These are phyloP conservation scores for Notarius lentiginosus DNA, from an alignment of 2,113 vertebrate genomes.

Conservation along the genomic window DNA sequence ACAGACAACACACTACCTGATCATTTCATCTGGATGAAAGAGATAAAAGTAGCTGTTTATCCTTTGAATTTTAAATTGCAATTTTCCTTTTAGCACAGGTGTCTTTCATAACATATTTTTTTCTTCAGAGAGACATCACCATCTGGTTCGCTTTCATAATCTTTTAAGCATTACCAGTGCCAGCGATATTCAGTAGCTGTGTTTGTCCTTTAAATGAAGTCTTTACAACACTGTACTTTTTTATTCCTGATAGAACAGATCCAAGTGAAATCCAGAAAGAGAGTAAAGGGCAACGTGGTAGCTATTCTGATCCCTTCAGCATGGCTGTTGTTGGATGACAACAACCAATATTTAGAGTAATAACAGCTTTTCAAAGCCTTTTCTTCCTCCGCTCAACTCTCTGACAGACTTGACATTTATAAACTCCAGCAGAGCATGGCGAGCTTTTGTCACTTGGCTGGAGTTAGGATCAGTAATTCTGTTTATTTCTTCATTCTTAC, in stretches of 20 bases:
- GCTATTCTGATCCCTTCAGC: conserved; percentile 7
- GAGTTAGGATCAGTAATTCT: not conserved
- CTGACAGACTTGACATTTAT: conserved; percentile 27
- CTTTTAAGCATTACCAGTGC: not conserved
- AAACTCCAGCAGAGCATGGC: not conserved
- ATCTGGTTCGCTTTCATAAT: conserved; percentile 4
- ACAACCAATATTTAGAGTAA: conserved; percentile 35
- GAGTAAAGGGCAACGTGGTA: not conserved
- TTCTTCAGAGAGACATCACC: not conserved
- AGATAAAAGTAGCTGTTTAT: not conserved
- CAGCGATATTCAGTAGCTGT: not conserved
- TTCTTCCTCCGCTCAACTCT: conserved; percentile 14
- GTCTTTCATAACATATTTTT: not conserved
- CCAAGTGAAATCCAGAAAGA: not conserved
- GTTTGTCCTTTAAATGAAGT: not conserved
- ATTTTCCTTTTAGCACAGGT: not conserved
- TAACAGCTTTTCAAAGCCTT: conserved; percentile 3
- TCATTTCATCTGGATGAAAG: not conserved
- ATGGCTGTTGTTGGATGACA: conserved; percentile 10
- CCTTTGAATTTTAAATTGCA: not conserved
- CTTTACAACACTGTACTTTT: not conserved
- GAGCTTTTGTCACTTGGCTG: not conserved
- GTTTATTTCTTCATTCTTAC: conserved; percentile 68
- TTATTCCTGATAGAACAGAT: conserved; percentile 3
- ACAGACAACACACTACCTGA: not conserved